Evolutionary conservation across 2,888 invertebrate species (phyloP).

Genomic region (Stenolophus ochropezus): DNA sequence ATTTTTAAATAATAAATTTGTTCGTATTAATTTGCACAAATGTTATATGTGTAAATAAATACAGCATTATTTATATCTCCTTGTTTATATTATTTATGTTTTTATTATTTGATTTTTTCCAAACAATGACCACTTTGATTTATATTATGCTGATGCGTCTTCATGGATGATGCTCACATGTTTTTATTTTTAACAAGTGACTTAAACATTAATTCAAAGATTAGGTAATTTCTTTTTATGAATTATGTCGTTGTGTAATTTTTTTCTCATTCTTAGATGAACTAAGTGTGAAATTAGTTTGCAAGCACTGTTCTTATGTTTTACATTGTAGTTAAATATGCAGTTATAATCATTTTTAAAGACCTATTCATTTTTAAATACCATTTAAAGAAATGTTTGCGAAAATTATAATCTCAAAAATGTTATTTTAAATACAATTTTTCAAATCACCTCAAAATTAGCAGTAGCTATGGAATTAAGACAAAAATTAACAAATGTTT

Average conservation of each 20-base stretch:
- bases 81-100: not conserved
- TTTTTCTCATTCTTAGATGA: slow-evolving; percentile 2
- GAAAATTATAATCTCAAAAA: no score
- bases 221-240: slow-evolving; percentile 29
- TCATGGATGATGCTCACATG: not conserved
- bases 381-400: no score
- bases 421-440: no score
- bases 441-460: no score
- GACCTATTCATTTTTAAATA: no score
- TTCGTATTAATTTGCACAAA: no score
- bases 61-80: not conserved
- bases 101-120: no score
- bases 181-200: slow-evolving; percentile 34
- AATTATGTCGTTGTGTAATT: not conserved
- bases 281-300: not conserved
- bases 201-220: slow-evolving; percentile 21
- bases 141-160: not conserved
- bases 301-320: not conserved
- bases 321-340: not conserved
- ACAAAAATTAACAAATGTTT: no score
- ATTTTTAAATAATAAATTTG: no score
- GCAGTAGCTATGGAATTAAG: no score
- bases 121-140: not conserved
- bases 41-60: no score
- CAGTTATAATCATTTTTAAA: not conserved